A percentile compares a stretch with the other conserved stretches of the same genome.
phyloP scores from a whole-genome alignment of 2,888 invertebrate genomes.

The Atherix ibis region DNA sequence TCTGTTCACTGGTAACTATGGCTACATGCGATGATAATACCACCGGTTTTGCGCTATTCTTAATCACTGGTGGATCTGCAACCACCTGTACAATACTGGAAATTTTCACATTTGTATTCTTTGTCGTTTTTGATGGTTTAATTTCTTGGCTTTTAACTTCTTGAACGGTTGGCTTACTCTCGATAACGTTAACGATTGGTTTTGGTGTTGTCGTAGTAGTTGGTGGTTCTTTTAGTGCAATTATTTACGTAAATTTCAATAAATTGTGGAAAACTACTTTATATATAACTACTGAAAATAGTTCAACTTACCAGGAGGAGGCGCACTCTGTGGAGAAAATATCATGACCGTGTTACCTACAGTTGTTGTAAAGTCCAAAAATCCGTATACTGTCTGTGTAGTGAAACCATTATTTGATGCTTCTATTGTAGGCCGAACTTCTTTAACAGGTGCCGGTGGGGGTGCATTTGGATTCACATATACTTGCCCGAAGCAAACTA shows the following conservation, averaged over 20 bases:
- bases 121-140: slow-evolving; percentile 13
- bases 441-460: slow-evolving; percentile 4
- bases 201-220: slow-evolving; percentile 8
- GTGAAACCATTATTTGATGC: slow-evolving; percentile 33
- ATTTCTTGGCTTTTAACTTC: slow-evolving; percentile 11
- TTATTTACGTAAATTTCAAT: not conserved
- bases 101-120: slow-evolving; percentile 9
- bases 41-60: slow-evolving; percentile 27
- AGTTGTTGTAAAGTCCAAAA: slow-evolving; percentile 84
- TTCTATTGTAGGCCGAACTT: slow-evolving; percentile 6
- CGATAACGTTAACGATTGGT: slow-evolving; percentile 14
- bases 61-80: slow-evolving; percentile 9
- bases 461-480: slow-evolving; percentile 10
- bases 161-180: slow-evolving; percentile 14
- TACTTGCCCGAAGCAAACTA: slow-evolving; percentile 8
- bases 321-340: slow-evolving; percentile 76
- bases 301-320: slow-evolving; percentile 42
- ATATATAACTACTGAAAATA: too few species aligned
- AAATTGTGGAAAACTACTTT: not conserved
- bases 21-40: slow-evolving; percentile 28
- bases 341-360: slow-evolving; percentile 91
- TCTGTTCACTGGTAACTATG: slow-evolving; percentile 30
- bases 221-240: slow-evolving; percentile 8
- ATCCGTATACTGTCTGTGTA: slow-evolving; percentile 87
- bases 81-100: slow-evolving; percentile 16